A percentile compares a stretch with the other conserved stretches of the same genome.
Conservation (phyloP, 2,888 invertebrate species). For the Volucella bombylans region DNA sequence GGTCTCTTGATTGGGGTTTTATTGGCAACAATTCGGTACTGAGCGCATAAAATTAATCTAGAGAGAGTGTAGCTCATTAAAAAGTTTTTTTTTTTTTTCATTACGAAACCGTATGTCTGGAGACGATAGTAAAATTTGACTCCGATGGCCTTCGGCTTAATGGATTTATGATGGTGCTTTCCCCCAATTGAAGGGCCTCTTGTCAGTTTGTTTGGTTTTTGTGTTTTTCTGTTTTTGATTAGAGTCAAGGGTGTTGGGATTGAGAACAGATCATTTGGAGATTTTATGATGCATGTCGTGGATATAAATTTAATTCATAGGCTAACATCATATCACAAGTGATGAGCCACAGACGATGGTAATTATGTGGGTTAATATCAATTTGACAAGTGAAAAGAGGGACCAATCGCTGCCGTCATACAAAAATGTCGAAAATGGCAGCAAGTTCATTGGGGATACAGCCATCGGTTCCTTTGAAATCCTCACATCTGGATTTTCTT, state of each 20-base stretch:
- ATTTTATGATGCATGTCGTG: slow-evolving; percentile 8
- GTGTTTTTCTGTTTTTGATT: neutral
- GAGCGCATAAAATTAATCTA: slow-evolving; percentile 32
- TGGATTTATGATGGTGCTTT: slow-evolving; percentile 20
- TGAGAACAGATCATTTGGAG: neutral
- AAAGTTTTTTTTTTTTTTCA: neutral
- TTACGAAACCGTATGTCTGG: slow-evolving; percentile 5
- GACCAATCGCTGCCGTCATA: too few relatives aligned
- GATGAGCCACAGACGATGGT: neutral
- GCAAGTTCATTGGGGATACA: too few relatives aligned
- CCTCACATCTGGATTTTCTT: too few relatives aligned
- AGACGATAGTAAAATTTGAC: slow-evolving; percentile 23
- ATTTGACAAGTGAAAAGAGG: too few relatives aligned
- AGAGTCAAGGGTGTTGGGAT: neutral
- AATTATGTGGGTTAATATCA: too few relatives aligned
- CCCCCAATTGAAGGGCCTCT: slow-evolving; percentile 1
- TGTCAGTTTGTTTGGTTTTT: neutral
- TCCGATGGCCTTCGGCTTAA: slow-evolving; percentile 6
- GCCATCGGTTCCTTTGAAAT: too few relatives aligned
- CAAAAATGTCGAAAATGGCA: too few relatives aligned
- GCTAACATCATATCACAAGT: neutral
- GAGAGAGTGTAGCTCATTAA: slow-evolving; percentile 46
- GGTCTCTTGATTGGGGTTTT: slow-evolving; percentile 47
- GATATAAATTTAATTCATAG: neutral
- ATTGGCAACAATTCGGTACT: slow-evolving; percentile 42